These are phyloP conservation scores for Clarias laeviceps DNA, from an alignment of 2,797 vertebrate species.

Conservation along the genomic window DNA sequence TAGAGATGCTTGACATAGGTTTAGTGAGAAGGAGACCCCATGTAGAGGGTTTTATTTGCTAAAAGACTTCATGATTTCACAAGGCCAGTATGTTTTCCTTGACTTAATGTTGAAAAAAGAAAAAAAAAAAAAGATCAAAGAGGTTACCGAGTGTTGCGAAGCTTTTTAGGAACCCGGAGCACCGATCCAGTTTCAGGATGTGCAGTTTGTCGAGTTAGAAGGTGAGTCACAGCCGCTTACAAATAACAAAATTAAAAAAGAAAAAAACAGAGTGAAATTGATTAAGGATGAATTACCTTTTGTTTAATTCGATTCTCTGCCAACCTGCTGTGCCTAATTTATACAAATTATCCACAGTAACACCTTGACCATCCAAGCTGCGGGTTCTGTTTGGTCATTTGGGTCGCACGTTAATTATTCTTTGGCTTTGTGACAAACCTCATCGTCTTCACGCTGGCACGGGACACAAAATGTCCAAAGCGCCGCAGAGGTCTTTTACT, in stretches of 20 bases:
- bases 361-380: constrained; percentile 53
- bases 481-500: background rate
- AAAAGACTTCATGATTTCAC: background rate
- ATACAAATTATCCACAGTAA: constrained; percentile 52
- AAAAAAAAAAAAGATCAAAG: too few species aligned
- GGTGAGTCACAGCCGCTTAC: background rate
- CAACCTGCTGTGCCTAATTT: constrained; percentile 58
- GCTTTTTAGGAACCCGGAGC: background rate
- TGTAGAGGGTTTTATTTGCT: background rate
- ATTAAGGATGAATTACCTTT: constrained; percentile 58
- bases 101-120: too few species aligned
- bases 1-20: background rate
- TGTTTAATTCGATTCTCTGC: constrained; percentile 62
- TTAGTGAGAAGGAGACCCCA: background rate
- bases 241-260: background rate
- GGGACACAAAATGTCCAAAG: constrained; percentile 60
- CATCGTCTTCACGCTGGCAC: constrained; percentile 55
- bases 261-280: background rate
- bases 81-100: background rate
- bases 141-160: too few species aligned
- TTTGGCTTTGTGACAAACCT: constrained; percentile 67
- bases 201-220: background rate
- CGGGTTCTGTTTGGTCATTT: constrained; percentile 35
- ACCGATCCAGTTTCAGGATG: background rate
- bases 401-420: constrained; percentile 71